Evolutionary conservation across 1,140 invertebrate species (phyloP).

Genomic region (Pseudomyrmex gracilis): DNA sequence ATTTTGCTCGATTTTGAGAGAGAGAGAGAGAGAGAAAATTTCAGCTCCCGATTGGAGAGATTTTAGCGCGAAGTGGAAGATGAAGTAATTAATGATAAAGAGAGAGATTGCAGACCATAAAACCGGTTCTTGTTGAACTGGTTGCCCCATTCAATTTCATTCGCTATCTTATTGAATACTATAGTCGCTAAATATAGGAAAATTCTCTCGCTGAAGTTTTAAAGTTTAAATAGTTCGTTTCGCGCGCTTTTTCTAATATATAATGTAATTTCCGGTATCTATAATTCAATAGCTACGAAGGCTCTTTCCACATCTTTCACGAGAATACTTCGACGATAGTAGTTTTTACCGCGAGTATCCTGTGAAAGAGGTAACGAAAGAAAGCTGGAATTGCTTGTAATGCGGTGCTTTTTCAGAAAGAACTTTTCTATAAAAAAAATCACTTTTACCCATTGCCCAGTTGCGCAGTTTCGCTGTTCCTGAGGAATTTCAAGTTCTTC

Average conservation of each 20-base stretch:
- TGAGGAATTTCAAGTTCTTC: conserved; percentile 47
- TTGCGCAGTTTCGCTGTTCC: conserved; percentile 27
- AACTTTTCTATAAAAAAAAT: conserved; percentile 17
- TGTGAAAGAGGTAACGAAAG: neutral
- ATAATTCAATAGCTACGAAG: neutral
- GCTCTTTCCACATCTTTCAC: neutral
- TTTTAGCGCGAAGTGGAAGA: neutral
- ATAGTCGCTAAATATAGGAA: neutral
- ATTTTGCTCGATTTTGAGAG: conserved; percentile 19
- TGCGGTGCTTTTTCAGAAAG: neutral
- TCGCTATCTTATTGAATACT: neutral
- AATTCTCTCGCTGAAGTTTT: neutral
- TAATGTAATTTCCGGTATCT: neutral
- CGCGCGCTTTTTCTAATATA: neutral
- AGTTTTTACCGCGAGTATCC: neutral
- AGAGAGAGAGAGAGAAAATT: neutral
- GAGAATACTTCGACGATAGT: neutral
- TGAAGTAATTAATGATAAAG: conserved; percentile 29
- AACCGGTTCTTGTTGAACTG: neutral
- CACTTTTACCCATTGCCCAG: conserved; percentile 40
- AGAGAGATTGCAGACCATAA: neutral
- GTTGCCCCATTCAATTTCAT: neutral
- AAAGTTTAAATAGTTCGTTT: neutral
- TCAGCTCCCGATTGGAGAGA: conserved; percentile 7
- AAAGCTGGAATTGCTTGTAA: conserved; percentile 13